Evolutionary conservation across 2,797 vertebrate species (phyloP).

Genomic region (Notamacropus eugenii): DNA sequence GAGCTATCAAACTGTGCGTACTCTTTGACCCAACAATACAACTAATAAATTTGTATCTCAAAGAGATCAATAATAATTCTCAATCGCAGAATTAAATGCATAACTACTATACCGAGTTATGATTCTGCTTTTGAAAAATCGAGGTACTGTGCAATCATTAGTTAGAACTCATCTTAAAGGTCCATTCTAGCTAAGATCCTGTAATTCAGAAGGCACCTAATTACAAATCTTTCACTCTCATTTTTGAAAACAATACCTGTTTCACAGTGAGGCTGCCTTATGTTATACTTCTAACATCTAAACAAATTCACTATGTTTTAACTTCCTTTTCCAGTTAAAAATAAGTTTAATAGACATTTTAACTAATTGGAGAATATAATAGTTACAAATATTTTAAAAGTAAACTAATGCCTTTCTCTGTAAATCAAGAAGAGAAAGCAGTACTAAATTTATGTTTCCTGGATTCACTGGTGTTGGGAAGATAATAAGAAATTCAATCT

Average conservation of each 20-base stretch:
- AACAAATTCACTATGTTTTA: background rate
- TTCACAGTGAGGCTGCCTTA: background rate
- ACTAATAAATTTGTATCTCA: background rate
- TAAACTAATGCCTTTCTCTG: background rate
- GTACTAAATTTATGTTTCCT: background rate
- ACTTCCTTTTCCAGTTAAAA: slow-evolving; percentile 6
- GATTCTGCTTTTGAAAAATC: background rate
- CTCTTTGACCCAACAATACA: background rate
- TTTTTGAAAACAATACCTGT: background rate
- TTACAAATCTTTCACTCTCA: background rate
- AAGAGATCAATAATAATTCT: background rate
- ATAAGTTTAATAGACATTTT: slow-evolving; percentile 13
- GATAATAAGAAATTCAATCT: background rate
- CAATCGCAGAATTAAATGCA: background rate
- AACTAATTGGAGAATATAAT: slow-evolving; percentile 22
- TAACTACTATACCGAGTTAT: background rate
- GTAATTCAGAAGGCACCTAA: background rate
- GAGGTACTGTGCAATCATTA: background rate
- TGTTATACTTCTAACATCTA: background rate
- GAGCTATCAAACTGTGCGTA: too few species aligned
- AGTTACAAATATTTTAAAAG: slow-evolving; percentile 6
- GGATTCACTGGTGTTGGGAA: slow-evolving; percentile 13
- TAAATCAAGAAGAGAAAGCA: background rate
- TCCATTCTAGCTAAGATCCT: background rate
- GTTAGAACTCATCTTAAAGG: background rate